These are phyloP conservation scores for Lycaena phlaeas DNA, from an alignment of 2,888 invertebrate genomes.

Conservation along the genomic window DNA sequence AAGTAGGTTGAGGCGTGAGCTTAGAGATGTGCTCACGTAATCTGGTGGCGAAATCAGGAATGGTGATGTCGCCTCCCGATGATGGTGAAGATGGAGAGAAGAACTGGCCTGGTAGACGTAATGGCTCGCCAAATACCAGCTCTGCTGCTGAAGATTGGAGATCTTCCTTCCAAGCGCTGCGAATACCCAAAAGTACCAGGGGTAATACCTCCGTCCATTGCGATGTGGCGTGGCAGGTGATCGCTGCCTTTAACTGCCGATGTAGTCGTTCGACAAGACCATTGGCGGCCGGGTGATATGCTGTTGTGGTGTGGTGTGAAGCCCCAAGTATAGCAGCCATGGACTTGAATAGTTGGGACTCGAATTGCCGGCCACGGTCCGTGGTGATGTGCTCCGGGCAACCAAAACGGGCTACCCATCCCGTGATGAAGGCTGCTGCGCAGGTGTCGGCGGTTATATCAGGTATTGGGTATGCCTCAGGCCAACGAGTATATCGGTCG, in stretches of 20 bases:
- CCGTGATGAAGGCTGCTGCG: background rate
- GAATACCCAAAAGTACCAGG: no score
- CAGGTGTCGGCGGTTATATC: background rate
- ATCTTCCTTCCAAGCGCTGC: no score
- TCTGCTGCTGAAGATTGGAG: no score
- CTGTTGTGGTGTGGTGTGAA: conserved; percentile 20
- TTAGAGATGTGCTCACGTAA: background rate
- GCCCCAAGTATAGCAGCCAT: conserved; percentile 16
- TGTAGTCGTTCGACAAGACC: background rate
- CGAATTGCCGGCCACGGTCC: background rate
- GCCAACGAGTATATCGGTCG: background rate
- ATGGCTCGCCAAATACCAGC: no score
- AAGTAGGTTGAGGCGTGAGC: background rate
- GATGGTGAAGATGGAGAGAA: background rate
- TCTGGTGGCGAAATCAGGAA: no score
- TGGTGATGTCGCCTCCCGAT: background rate
- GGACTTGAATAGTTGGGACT: conserved; percentile 15
- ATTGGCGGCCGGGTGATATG: conserved; percentile 21
- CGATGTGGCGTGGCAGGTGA: no score
- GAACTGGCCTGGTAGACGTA: background rate
- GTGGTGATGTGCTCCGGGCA: no score
- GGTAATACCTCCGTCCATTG: no score
- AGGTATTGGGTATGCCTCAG: background rate
- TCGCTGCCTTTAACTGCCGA: no score
- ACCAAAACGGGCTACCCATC: no score